Evolutionary conservation across 2,797 vertebrate species (phyloP), one percentile per base, ranked within the genome.

Genomic region (Platyrinchus mystaceus): DNA sequence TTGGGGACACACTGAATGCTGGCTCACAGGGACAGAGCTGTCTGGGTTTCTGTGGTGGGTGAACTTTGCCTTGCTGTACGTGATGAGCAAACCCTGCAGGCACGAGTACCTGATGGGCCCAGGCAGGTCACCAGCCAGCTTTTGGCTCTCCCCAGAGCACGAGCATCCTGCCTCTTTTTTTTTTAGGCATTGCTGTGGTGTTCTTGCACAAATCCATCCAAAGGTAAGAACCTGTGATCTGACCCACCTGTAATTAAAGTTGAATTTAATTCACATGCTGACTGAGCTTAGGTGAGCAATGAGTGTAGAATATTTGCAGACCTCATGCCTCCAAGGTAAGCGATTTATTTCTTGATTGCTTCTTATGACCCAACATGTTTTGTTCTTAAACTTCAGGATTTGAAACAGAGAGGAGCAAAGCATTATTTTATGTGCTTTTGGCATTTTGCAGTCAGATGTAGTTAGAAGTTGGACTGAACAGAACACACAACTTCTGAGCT

Each of bases 1-100:
- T 5, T 63, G 44, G 59, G 63, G 59, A 64, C 22, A 2, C 0
- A 1, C 15, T 1, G 3, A 60, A 20, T 1, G 3, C 19, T 5
- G 17, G 30, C 73, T 76, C 1, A 1, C 12, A 30, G 36, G 67
- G 44, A n/a, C 39, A 14, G 74, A 55, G 18, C 69, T 50, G 7
- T 16, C 46, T 85, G 64, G 21, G 30, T 44, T 55, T 63, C 70
- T 82, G 37, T 7, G 37, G 15, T 24, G 10, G 44, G 26, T 94
- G 82, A 92, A 49, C 84, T 92, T 87, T 58, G 37, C 60, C 73
- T 84, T 1, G 1, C 37, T 2, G 2, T 2, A 7, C 1, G 0
- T 4, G n/a, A 23, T 55, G 60, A 85, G 53, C 50, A 39, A 52
- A 58, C 68, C 68, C 60, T 68, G 41, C n/a, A 50, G 84, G 62